phyloP scores from a whole-genome alignment of 2,888 invertebrate genomes.

The Balanococcus diminutus region DNA sequence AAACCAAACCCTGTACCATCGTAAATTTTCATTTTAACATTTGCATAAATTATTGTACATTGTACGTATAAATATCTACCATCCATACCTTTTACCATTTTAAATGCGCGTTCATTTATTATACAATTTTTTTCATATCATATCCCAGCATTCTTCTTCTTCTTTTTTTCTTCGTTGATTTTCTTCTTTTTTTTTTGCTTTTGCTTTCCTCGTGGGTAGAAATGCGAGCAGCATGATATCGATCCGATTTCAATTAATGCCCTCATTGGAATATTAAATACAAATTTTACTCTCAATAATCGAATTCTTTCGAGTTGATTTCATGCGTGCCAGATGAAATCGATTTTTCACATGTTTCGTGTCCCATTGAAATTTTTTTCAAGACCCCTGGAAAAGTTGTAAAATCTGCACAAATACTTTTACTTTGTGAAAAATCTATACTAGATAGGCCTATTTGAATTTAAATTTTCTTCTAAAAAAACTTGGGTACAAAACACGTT shows the following conservation, averaged over 20 bases:
- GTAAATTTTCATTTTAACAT: conserved; percentile 29
- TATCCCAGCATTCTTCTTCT: neutral
- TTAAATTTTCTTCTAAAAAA: no score
- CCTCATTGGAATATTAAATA: neutral
- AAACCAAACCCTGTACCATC: neutral
- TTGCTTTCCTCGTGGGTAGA: neutral
- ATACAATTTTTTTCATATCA: neutral
- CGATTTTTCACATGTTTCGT: no score
- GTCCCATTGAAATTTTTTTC: no score
- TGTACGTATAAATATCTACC: neutral
- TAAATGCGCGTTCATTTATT: neutral
- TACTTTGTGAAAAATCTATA: no score
- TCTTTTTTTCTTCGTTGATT: neutral
- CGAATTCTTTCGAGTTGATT: neutral
- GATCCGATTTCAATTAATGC: neutral
- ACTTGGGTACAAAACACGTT: no score
- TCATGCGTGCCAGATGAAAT: no score
- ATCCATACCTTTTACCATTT: conserved; percentile 7
- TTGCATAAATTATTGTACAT: conserved; percentile 28
- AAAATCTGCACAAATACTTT: no score
- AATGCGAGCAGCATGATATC: neutral
- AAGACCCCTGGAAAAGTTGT: no score
- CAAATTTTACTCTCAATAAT: neutral
- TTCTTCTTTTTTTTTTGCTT: neutral
- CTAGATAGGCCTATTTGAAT: no score